A percentile compares a stretch with the other conserved stretches of the same genome.
Evolutionary conservation across 2,113 vertebrate genomes (phyloP).

Genomic region (Mus pahari): DNA sequence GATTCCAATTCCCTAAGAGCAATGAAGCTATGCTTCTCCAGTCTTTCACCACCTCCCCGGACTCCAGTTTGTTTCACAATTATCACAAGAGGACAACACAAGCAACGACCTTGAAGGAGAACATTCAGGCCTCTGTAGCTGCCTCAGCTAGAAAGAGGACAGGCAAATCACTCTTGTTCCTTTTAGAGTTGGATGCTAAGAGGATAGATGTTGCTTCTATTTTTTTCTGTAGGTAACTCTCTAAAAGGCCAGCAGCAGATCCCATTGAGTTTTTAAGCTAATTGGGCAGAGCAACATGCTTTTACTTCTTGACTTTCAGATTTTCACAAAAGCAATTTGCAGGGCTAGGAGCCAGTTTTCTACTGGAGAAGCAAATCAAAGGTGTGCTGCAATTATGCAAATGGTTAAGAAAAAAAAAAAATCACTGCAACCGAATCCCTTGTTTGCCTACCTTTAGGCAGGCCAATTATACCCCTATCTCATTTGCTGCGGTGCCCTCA

Average conservation of each 20-base stretch:
- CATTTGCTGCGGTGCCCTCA: not conserved
- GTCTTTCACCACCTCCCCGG: constrained; percentile 44
- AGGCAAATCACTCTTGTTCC: not conserved
- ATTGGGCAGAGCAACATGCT: constrained; percentile 35
- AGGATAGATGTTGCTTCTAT: not conserved
- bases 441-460: constrained; percentile 16
- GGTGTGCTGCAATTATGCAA: constrained; percentile 56
- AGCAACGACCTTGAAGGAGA: constrained; percentile 45
- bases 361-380: constrained; percentile 49
- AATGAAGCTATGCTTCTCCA: not conserved
- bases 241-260: constrained; percentile 7
- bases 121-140: not conserved
- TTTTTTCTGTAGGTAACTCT: constrained; percentile 46
- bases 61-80: constrained; percentile 24
- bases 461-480: not conserved
- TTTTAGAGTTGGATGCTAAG: not conserved
- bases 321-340: constrained; percentile 55
- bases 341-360: constrained; percentile 53
- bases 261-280: constrained; percentile 45
- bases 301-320: constrained; percentile 51
- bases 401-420: constrained; percentile 51
- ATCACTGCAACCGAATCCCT: not conserved
- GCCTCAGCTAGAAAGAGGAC: not conserved
- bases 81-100: not conserved
- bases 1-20: not conserved